Base-by-base conservation (phyloP, 2,797 vertebrate species). In the Ceryle rudis region DNA sequence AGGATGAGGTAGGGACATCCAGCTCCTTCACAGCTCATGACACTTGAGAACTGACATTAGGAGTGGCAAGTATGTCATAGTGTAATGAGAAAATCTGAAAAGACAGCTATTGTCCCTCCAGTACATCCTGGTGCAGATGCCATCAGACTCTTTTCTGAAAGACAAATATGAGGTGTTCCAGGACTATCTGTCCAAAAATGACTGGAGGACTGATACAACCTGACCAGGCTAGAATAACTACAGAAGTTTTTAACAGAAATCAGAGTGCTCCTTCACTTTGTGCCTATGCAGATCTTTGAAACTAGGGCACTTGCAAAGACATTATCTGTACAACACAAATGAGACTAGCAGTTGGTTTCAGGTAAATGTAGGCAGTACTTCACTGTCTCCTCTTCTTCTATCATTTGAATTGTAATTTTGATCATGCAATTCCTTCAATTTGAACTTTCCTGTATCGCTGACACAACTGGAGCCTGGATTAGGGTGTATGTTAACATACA, bases 281-380 rank as follows among this genome's bases (percentile, higher is more conserved):
- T 1, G 1, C 8, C 42, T 47, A 4, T 17, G 23, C 18, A 91
- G 51, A 35, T 66, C 26, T 69, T 61, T 72, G 66, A 94, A 95
- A 72, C 20, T 18, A 70, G 28, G 17, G 75, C 58, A 22, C 18
- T 18, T 79, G 16, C n/a, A n/a, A 90, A 74, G 46, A 23, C 6
- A 60, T 44, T 16, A 25, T 42, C 33, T 49, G 19, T 47, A 39
- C 23, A 42, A 18, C 41, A 57, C 42, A 79, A 54, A 51, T 25
- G 23, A 64, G 49, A 37, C 39, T 16, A 54, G 49, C 31, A 46
- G 33, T 0, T 72, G 58, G 41, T 44, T 88, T 83, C 61, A 52
- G 20, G 31, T 46, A 47, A 78, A 58, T 0, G 0, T 4, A 35
- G 28, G 44, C 8, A 7, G 3, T 51, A 29, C 60, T 75, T 69